Evolutionary conservation across 1,140 invertebrate species (phyloP), one percentile per base, ranked within the genome.

Genomic region (Trichogramma pretiosum): DNA sequence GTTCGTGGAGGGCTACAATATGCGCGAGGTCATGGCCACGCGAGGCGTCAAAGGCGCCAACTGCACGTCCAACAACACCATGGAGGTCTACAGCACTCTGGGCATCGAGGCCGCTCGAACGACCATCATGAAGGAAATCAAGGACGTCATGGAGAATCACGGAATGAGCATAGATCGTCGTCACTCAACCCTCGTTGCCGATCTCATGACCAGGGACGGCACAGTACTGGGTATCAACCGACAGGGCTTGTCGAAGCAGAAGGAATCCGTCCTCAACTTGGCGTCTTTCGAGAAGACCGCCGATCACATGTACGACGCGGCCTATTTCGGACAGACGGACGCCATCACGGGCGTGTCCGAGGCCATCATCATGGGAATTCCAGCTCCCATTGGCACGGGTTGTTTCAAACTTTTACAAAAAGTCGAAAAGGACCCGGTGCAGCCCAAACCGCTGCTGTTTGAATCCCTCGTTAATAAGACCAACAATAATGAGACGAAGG

Each of bases 261-360:
- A 98, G 66, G 94, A 99, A 66, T 96, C 92, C 56, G 93, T 98
- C 7, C 80, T 99, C 11, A 97, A 98, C 80, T 78, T 99, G 59
- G 96, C 97, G 35, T 99, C 94, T 87, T 99, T 99, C 78, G 97
- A 99, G 70, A 96, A 95, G 74, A 99, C 96, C 8, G 87, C 93
- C 1, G 96, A 99, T 72, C 96, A 99, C 74, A 72, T 99, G 46
- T 99, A 96, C 71, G 96, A 99, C 74, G 96, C 97, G 3, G 93
- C 96, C 2, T 99, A 95, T 70, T 95, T 95, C 74, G 94, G 94
- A 3, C 94, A 99, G 72, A 84, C 81, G 48, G 96, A 99, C 75
- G 78, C 83, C 45, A 93, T 99, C 48, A 80, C 82, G 64, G 96
- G 96, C 13, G 94, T 99, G 0, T 97, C 92, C 24, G 95, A 99